Base-by-base conservation (phyloP, 2,797 vertebrate genomes). In the Esox masquinongy region DNA sequence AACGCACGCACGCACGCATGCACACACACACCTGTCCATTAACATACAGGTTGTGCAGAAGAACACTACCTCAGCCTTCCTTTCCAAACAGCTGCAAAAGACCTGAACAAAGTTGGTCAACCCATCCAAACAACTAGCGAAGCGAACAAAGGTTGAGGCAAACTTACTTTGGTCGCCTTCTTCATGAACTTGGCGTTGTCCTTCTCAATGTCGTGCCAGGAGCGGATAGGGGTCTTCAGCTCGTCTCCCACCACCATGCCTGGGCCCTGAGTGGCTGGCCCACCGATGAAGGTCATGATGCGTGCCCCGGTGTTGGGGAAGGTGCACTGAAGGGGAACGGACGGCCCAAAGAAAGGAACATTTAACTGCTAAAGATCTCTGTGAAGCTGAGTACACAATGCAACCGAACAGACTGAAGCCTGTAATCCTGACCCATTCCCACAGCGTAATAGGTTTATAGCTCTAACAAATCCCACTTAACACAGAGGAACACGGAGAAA, bases 161-260 rank as follows among this genome's bases (percentile, higher is more conserved):
- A 11, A 59, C 85, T 86, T 89, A 99, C 97, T 95, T 99, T 99
- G 19, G 96, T 97, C 75, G 93, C 95, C 71, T 98, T 99, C 90
- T 99, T 99, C 89, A 98, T 96, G 74, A 96, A 98, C 92, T 99
- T 99, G 76, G 97, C 96, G 82, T 97, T 98, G 86, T 99, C 97
- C 88, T 99, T 99, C 90, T 99, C 97, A 0, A 99, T 97, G 86
- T 99, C 97, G 12, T 99, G 97, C 97, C 97, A 99, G 1, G 97
- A 99, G 80, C 97, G 94, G 85, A 99, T 99, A 68, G 97, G 97
- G 2, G 89, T 94, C 90, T 99, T 99, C 82, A 99, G 79, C 53
- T 99, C 97, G 75, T 99, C 97, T 49, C 97, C 97, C 17, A 99
- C 97, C 79, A 98, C 97, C 97, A 99, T 98, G 69, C 97, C 97